Evolutionary conservation across 2,797 vertebrate species (phyloP).

Genomic region (Echiichthys vipera): DNA sequence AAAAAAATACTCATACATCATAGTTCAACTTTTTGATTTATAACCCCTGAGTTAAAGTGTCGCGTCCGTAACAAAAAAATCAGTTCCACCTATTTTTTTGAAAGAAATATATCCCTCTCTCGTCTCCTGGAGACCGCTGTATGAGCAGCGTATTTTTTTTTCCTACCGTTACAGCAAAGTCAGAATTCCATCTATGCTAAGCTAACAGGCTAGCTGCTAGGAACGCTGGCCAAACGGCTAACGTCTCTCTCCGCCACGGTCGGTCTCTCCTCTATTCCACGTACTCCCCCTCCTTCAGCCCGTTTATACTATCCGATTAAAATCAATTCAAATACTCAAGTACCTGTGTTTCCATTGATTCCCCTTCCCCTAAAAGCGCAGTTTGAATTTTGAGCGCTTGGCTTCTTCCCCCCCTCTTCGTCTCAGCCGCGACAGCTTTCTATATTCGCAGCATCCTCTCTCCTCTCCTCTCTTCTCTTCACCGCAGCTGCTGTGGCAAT

Average conservation of each 20-base stretch:
- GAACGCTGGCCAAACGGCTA: constrained; percentile 79
- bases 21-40: constrained; percentile 53
- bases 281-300: constrained; percentile 33
- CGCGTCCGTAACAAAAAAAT: too few relatives aligned
- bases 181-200: constrained; percentile 67
- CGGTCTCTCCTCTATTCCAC: constrained; percentile 49
- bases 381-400: constrained; percentile 63
- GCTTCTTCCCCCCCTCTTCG: constrained; percentile 49
- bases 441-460: constrained; percentile 75
- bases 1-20: constrained; percentile 61
- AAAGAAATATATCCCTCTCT: not conserved
- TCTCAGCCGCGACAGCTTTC: constrained; percentile 62
- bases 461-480: too few relatives aligned
- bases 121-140: constrained; percentile 24
- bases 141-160: constrained; percentile 44
- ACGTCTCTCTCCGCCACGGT: constrained; percentile 78
- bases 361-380: constrained; percentile 47
- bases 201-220: constrained; percentile 74
- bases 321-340: constrained; percentile 40
- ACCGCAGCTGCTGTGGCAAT: constrained; percentile 86
- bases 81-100: not conserved
- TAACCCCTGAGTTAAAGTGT: constrained; percentile 11
- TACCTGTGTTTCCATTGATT: constrained; percentile 61
- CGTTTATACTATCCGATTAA: constrained; percentile 14
- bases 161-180: constrained; percentile 65